Base-by-base conservation (phyloP, 1,140 invertebrate species). In the Harpegnathos saltator region DNA sequence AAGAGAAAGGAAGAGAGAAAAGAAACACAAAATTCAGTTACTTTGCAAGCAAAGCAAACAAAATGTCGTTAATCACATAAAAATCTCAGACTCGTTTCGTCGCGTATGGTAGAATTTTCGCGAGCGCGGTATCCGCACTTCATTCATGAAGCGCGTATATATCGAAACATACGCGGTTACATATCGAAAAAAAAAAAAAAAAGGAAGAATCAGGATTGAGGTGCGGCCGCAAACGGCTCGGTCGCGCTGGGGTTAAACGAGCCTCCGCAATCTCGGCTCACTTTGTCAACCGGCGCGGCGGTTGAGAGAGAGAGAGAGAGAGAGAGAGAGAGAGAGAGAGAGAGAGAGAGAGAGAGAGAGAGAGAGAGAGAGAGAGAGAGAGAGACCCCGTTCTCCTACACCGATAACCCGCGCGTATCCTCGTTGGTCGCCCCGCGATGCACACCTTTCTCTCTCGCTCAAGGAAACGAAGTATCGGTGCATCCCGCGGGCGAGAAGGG, bases 401-500 rank as follows among this genome's bases (percentile, higher is more conserved):
- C 38, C 38, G 38, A 78, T 52, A 78, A 17, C 17, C 52, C 12
- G 19, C 26, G 24, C 52, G 26, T 29, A 59, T 71, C 38, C 52
- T 58, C 26, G 58, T 80, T 80, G 52, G 22, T 24, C 33, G 19
- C 58, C 24, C 17, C 24, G 12, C 33, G 22, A 33, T 69, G 33
- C 63, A 80, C 65, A 80, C 65, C 75, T 69, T 80, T 88, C 81
- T 82, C 83, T 85, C 65, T 85, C 86, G 56, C 75, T 88, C 83
- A 78, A 88, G 87, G 83, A 88, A 83, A 88, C 80, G 33, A 82
- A 83, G 69, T 84, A 85, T 84, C 78, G 85, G 81, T 84, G 83
- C 88, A 86, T 89, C 87, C 80, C 77, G 75, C 74, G 56, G 81
- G 66, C 71, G 82, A 78, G 78, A 87, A 88, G 71, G 75, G 65